A percentile compares a stretch with the other conserved stretches of the same genome.
phyloP scores from a whole-genome alignment of 2,113 vertebrate genomes.

The Syngnathus typhle region DNA sequence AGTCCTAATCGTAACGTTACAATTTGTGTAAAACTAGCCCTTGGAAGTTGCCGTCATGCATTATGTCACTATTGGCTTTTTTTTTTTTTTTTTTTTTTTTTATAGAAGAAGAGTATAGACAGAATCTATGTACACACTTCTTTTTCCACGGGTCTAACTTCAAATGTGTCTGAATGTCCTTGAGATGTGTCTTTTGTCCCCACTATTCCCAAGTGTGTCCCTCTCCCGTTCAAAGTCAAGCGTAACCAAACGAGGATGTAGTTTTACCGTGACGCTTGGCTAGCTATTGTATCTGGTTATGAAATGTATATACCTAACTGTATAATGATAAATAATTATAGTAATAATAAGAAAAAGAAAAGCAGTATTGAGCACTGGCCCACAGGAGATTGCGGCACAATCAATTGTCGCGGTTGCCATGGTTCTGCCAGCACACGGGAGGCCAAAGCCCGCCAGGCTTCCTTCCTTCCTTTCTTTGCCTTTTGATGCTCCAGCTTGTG shows the following conservation, averaged over 20 bases:
- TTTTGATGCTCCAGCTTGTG: background rate
- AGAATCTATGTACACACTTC: background rate
- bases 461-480: background rate
- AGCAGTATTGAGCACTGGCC: background rate
- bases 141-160: background rate
- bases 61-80: background rate
- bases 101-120: background rate
- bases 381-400: background rate
- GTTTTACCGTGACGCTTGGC: background rate
- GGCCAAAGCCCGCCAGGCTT: background rate
- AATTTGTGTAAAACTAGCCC: background rate
- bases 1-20: background rate
- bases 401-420: constrained; percentile 2
- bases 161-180: background rate
- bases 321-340: background rate
- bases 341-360: background rate
- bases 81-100: no score
- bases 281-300: background rate
- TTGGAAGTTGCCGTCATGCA: background rate
- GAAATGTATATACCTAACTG: background rate
- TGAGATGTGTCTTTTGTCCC: background rate
- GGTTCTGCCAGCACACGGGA: background rate
- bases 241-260: background rate
- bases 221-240: background rate
- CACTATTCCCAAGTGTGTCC: background rate